Evolutionary conservation across 2,888 invertebrate genomes (phyloP), one percentile per base, ranked within the genome.

Genomic region (Ornithoptera priamus): DNA sequence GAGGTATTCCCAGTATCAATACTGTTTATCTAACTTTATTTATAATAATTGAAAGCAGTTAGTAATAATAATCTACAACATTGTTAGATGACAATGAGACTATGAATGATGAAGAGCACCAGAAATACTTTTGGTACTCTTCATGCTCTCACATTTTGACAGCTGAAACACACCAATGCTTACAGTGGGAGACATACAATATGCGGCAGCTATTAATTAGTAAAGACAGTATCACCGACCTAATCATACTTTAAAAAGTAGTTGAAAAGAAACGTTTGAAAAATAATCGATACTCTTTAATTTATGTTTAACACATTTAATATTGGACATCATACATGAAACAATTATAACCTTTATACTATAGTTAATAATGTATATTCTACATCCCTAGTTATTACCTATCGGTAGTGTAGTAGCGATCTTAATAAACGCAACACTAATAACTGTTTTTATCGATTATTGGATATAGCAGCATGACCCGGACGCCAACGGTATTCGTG

Each of bases 381-480:
- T 53, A 65, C 70, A 15, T 63, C 70, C 62, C 70, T 70, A 67
- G 63, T 71, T 62, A 69, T 68, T 67, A 68, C 66, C 70, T 72
- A 75, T 75, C 72, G 59, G 62, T 72, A 74, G 62, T 70, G 62
- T 68, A 65, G 68, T 70, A 66, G 50, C 61, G 46, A n/a, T 67
- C 61, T 60, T 69, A 71, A 70, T 68, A 69, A 71, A 72, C 61
- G 63, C 62, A 68, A 71, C 66, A 70, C 67, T 72, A 72, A 72
- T 72, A 73, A 73, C 71, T 70, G 68, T 72, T 68, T 72, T 71
- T 62, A 62, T 72, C 72, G 69, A 59, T 65, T 73, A 73, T 74
- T 70, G 76, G 74, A 76, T 73, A 69, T 71, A 64, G 65, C 74
- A 74, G 74, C 64, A 73, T 71, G 72, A 66, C 68, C 70, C 70